Conservation (phyloP, 2,113 vertebrate species). For the Aepyceros melampus region DNA sequence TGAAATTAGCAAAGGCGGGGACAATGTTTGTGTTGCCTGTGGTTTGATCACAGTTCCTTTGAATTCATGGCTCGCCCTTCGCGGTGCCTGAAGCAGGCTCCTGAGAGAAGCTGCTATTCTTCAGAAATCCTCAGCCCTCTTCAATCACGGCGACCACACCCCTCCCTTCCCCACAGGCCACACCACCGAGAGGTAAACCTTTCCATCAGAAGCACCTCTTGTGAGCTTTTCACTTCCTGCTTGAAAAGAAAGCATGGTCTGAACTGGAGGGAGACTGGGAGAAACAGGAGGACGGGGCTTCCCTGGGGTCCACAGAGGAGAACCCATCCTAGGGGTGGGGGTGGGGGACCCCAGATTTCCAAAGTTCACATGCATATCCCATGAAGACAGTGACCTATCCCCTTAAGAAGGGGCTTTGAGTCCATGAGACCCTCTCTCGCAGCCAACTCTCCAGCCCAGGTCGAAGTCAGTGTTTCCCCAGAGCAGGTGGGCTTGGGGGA, state of each 20-base stretch:
- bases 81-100: neutral
- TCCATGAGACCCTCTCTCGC: fast-evolving
- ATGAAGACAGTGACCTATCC: neutral
- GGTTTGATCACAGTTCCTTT: neutral
- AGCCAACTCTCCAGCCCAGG: fast-evolving
- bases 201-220: neutral
- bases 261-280: neutral
- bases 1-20: neutral
- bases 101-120: neutral
- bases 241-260: neutral
- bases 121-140: neutral
- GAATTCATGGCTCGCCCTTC: neutral
- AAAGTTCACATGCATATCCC: neutral
- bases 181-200: neutral
- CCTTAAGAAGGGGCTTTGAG: neutral
- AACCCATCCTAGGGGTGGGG: too few species aligned
- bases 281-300: neutral
- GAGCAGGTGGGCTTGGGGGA: neutral
- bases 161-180: neutral
- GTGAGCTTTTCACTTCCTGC: neutral
- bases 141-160: neutral
- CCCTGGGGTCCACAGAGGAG: fast-evolving
- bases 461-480: neutral
- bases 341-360: neutral
- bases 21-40: neutral